Percentiles rank a stretch among this genome's conserved stretches.
phyloP scores from a whole-genome alignment of 2,888 invertebrate genomes.

The Sarcophaga carnaria region DNA sequence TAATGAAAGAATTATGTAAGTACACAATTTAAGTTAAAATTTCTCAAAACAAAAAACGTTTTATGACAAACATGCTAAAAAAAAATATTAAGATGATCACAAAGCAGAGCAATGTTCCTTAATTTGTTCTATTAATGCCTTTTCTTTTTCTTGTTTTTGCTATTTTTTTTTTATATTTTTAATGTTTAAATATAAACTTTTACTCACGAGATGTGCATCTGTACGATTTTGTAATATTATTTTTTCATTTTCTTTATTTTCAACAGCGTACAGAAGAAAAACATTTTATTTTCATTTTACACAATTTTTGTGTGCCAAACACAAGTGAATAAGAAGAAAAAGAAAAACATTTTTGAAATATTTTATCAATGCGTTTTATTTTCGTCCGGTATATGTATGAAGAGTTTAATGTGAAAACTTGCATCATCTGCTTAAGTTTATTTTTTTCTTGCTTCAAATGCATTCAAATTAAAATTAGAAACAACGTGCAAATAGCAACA shows the following conservation, averaged over 20 bases:
- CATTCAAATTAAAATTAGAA: constrained; percentile 1
- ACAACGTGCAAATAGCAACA: constrained; percentile 43
- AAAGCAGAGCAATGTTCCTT: neutral
- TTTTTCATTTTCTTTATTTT: neutral
- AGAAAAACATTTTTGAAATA: constrained; percentile 36
- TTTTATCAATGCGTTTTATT: constrained; percentile 49
- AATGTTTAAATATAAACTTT: constrained; percentile 49
- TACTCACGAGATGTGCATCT: constrained; percentile 61
- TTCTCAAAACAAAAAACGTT: neutral
- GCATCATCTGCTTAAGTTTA: constrained; percentile 30
- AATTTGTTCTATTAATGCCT: neutral
- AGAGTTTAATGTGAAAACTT: constrained; percentile 34
- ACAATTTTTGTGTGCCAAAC: constrained; percentile 45
- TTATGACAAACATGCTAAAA: neutral
- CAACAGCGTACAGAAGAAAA: neutral
- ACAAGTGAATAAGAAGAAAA: constrained; percentile 42
- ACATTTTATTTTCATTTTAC: constrained; percentile 43
- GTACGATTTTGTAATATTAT: neutral
- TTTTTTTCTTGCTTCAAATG: neutral
- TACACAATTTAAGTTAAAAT: too few relatives aligned
- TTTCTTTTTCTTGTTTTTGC: neutral
- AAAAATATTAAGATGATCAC: neutral
- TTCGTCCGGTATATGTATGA: constrained; percentile 32
- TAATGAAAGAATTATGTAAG: too few relatives aligned
- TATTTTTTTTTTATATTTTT: neutral